A percentile compares a stretch with the other conserved stretches of the same genome.
Evolutionary conservation across 2,113 vertebrate genomes (phyloP).

Genomic region (Verasper variegatus): DNA sequence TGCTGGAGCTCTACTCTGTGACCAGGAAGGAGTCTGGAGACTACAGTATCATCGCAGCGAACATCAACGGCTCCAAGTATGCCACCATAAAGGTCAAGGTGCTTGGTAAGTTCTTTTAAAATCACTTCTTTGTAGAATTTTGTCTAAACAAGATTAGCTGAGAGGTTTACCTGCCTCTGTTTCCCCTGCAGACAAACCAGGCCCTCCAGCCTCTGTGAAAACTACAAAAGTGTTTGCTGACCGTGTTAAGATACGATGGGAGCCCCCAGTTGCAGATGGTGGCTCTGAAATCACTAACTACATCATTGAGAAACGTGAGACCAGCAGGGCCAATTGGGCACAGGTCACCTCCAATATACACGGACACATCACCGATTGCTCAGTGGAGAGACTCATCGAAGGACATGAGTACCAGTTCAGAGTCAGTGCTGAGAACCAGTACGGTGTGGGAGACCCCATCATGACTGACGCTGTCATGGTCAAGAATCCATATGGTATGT

Average conservation of each 20-base stretch:
- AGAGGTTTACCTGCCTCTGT: neutral
- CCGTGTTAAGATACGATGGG: conserved; percentile 92
- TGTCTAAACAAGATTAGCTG: neutral
- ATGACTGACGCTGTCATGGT: conserved; percentile 89
- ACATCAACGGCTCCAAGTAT: conserved; percentile 91
- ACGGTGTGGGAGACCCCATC: conserved; percentile 91
- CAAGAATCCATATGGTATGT: conserved; percentile 95
- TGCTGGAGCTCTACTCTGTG: conserved; percentile 92
- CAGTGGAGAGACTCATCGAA: conserved; percentile 96
- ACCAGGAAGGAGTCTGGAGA: conserved; percentile 96
- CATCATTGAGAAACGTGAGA: conserved; percentile 97
- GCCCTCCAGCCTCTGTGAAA: conserved; percentile 94
- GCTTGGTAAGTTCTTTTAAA: conserved; percentile 84
- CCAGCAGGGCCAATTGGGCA: conserved; percentile 98
- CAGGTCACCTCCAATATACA: conserved; percentile 90
- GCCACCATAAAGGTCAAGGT: conserved; percentile 96
- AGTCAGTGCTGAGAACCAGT: conserved; percentile 98
- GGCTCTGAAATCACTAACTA: conserved; percentile 99
- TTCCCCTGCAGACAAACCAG: conserved; percentile 91
- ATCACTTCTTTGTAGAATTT: neutral
- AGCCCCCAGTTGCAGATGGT: conserved; percentile 94
- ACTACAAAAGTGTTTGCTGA: conserved; percentile 92
- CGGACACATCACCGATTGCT: conserved; percentile 91
- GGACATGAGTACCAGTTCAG: conserved; percentile 98
- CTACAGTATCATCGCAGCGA: conserved; percentile 94